A percentile compares a stretch with the other conserved stretches of the same genome.
phyloP scores from a whole-genome alignment of 2,888 invertebrate species.

The Lycia hirtaria region DNA sequence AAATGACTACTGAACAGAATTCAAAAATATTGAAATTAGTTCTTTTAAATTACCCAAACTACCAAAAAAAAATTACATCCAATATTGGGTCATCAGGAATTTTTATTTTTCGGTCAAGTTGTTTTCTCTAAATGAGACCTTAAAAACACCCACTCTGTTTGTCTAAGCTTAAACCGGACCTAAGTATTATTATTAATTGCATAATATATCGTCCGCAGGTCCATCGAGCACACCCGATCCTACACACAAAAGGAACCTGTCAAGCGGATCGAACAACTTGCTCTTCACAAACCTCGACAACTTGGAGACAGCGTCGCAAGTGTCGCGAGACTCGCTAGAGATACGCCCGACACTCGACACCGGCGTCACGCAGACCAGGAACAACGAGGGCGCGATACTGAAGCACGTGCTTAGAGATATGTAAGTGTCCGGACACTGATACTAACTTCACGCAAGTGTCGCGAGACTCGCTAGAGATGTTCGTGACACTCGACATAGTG shows the following conservation, averaged over 20 bases:
- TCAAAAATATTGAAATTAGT: no score
- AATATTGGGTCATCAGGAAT: no score
- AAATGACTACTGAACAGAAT: no score
- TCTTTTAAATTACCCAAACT: no score
- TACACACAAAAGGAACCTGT: constrained; percentile 69
- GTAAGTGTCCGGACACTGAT: constrained; percentile 47
- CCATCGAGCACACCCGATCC: constrained; percentile 57
- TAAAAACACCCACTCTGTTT: no score
- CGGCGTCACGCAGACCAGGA: constrained; percentile 75
- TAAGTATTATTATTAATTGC: no score
- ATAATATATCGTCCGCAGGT: constrained; percentile 51
- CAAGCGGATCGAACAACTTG: constrained; percentile 73
- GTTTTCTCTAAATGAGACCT: no score
- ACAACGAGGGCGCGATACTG: constrained; percentile 78
- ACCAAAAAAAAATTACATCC: no score
- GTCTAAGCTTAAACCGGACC: no score
- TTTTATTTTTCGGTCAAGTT: no score
- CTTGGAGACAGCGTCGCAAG: constrained; percentile 64
- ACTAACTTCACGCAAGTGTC: no score
- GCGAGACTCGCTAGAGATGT: not conserved
- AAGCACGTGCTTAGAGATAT: constrained; percentile 79
- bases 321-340: constrained; percentile 61
- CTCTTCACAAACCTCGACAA: constrained; percentile 71
- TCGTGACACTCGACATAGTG: not conserved
- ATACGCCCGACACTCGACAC: constrained; percentile 62